Percentiles rank a stretch among this genome's conserved stretches.
phyloP scores from a whole-genome alignment of 2,888 invertebrate genomes.

The Agrotis clavis region DNA sequence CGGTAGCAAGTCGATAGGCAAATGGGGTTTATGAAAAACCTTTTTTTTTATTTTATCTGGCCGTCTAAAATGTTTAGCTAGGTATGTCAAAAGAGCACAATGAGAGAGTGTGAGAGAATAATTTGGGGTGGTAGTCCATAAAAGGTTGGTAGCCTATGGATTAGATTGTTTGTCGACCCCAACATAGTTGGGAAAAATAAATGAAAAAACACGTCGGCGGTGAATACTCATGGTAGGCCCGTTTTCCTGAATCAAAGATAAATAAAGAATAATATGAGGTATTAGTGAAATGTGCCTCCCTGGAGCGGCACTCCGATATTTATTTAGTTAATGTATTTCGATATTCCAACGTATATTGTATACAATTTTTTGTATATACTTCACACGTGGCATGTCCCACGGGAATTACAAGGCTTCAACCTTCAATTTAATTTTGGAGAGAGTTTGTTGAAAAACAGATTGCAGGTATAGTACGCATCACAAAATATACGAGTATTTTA shows the following conservation, averaged over 20 bases:
- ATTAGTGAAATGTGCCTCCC: slow-evolving; percentile 60
- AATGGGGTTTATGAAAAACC: no score
- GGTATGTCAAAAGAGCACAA: no score
- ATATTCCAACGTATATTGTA: slow-evolving; percentile 41
- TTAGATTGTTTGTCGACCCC: no score
- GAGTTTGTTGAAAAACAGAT: slow-evolving; percentile 25
- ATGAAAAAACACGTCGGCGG: no score
- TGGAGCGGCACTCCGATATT: slow-evolving; percentile 54
- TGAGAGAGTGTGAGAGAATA: no score
- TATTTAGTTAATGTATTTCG: slow-evolving; percentile 68
- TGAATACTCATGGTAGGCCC: slow-evolving; percentile 4
- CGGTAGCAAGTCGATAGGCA: no score
- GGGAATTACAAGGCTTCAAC: slow-evolving; percentile 39
- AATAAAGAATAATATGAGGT: slow-evolving; percentile 58
- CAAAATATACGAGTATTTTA: no score
- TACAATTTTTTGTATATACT: slow-evolving; percentile 28
- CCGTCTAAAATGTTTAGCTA: no score
- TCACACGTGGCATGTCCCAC: slow-evolving; percentile 34
- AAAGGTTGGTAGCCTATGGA: no score
- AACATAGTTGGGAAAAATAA: no score
- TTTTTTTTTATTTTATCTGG: no score
- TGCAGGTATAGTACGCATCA: background rate
- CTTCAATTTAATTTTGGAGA: slow-evolving; percentile 34
- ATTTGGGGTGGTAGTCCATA: no score
- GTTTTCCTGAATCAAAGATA: slow-evolving; percentile 51